A percentile compares a stretch with the other conserved stretches of the same genome.
These are phyloP conservation scores for Stenchaetothrips biformis DNA, from an alignment of 2,888 invertebrate genomes.

Conservation along the genomic window DNA sequence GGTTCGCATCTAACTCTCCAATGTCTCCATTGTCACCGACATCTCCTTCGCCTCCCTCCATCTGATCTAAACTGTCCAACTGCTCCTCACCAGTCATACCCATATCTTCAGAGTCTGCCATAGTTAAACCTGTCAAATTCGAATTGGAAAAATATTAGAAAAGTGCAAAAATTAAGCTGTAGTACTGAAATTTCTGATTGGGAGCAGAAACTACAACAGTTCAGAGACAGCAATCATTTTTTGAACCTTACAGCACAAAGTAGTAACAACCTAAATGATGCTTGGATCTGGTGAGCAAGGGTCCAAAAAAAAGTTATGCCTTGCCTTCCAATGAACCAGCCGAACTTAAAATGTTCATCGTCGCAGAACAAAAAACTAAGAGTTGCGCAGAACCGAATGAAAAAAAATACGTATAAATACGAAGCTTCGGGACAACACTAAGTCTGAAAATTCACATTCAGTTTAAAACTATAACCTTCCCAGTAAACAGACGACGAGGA, in stretches of 20 bases:
- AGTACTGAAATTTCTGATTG: background rate
- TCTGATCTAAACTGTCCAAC: constrained; percentile 8
- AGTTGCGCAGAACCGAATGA: background rate
- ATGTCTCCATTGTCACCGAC: constrained; percentile 26
- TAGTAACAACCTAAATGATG: background rate
- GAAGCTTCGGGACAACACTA: background rate
- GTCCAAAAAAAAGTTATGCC: no score
- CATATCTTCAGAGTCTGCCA: constrained; percentile 9
- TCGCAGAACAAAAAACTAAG: no score
- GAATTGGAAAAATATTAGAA: background rate
- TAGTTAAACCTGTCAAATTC: background rate
- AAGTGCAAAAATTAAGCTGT: background rate
- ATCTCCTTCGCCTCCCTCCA: constrained; percentile 28
- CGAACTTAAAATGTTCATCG: no score
- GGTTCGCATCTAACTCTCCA: constrained; percentile 25
- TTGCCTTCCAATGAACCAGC: no score
- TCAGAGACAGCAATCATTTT: background rate
- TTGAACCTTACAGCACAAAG: background rate
- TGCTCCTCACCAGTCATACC: constrained; percentile 14
- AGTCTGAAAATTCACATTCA: background rate
- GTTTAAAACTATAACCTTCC: background rate
- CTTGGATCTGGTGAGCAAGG: background rate
- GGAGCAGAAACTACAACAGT: background rate
- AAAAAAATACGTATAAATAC: background rate
- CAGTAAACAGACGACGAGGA: background rate